These are phyloP conservation scores for Maniola hyperantus DNA, from an alignment of 2,888 invertebrate genomes.

Conservation along the genomic window DNA sequence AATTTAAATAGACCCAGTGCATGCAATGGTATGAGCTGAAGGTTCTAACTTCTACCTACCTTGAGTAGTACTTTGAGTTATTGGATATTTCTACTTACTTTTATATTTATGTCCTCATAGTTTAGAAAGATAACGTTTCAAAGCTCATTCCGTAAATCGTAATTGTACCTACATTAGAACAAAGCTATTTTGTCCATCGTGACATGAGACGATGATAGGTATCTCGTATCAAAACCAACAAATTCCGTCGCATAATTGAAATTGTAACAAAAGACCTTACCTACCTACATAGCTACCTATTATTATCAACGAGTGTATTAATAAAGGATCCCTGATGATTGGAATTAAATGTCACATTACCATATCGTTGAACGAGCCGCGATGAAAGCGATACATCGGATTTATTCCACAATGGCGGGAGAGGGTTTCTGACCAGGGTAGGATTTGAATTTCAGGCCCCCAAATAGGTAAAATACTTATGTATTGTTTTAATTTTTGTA, in stretches of 20 bases:
- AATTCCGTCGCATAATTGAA: slow-evolving; percentile 37
- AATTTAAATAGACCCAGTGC: too few species aligned
- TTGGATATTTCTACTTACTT: too few species aligned
- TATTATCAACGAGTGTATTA: slow-evolving; percentile 44
- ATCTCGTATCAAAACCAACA: slow-evolving; percentile 6
- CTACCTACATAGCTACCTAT: slow-evolving; percentile 1
- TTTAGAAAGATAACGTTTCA: too few species aligned
- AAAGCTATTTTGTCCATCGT: background rate
- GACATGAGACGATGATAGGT: slow-evolving; percentile 9
- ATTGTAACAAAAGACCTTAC: slow-evolving; percentile 36
- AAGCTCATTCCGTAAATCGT: too few species aligned
- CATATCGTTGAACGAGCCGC: slow-evolving; percentile 69
- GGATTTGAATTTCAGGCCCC: slow-evolving; percentile 14
- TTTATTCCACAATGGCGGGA: slow-evolving; percentile 69
- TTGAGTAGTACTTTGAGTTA: too few species aligned
- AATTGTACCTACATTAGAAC: background rate
- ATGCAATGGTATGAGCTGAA: too few species aligned
- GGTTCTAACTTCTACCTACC: too few species aligned
- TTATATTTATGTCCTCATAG: too few species aligned
- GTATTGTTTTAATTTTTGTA: too few species aligned
- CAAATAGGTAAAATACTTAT: too few species aligned
- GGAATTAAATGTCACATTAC: slow-evolving; percentile 79
- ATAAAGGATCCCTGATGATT: slow-evolving; percentile 60
- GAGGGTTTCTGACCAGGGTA: slow-evolving; percentile 37
- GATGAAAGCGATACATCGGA: slow-evolving; percentile 78